Evolutionary conservation across 1,140 invertebrate species (phyloP), one percentile per base, ranked within the genome.

Genomic region (Choristoneura fumiferana): DNA sequence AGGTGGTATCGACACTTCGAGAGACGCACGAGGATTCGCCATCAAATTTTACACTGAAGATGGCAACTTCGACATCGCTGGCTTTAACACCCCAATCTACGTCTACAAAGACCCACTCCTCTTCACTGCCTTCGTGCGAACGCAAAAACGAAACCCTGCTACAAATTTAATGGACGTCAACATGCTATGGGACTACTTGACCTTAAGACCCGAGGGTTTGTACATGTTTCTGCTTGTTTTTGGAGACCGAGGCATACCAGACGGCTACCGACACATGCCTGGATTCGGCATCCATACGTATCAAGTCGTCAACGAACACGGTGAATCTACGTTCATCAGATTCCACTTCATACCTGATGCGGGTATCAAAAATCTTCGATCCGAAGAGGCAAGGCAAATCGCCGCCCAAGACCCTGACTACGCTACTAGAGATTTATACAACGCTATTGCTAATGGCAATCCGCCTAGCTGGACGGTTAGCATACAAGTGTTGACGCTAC

Each of bases 141-240:
- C 91, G 3, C 92, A 94, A 69, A 95, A 95, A 84, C 90, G 94
- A 64, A 94, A 95, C 73, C 94, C 94, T 12, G 90, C 91, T 8
- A 95, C 94, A 2, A 91, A 95, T 82, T 67, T 95, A 9, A 91
- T 92, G 74, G 95, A 97, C 85, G 85, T 93, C 1, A 96, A 98
- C 73, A 95, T 95, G 92, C 94, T 97, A 67, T 98, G 96, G 96
- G 97, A 98, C 76, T 98, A 98, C 73, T 91, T 97, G 29, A 93
- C 95, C 0, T 82, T 98, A 12, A 90, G 95, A 57, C 95, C 96
- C 0, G 97, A 98, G 86, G 92, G 93, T 5, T 94, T 94, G 8
- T 96, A 98, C 77, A 81, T 83, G 71, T 82, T 81, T 58, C 57
- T 86, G 18, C 59, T 84, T 40, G 68, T 86, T 1, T 98, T 98